Conservation (phyloP, 1,140 invertebrate species). For the Matsumurasca onukii region DNA sequence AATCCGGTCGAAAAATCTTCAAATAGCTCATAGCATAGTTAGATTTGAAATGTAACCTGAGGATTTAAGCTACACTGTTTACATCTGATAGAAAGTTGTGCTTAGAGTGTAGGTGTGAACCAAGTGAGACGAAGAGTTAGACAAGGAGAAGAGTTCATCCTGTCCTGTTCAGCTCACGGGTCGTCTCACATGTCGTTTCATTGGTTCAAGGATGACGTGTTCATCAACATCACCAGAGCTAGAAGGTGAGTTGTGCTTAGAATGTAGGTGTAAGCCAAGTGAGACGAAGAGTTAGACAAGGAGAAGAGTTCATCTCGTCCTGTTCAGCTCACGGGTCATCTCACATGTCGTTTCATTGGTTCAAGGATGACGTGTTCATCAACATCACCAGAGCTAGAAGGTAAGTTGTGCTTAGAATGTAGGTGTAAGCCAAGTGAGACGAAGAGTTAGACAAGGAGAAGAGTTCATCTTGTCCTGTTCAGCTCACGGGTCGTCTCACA, state of each 20-base stretch:
- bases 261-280: slow-evolving; percentile 46
- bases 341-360: slow-evolving; percentile 73
- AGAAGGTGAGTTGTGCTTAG: slow-evolving; percentile 69
- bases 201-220: slow-evolving; percentile 78
- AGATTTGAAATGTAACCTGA: too few species aligned
- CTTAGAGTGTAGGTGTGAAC: slow-evolving; percentile 50
- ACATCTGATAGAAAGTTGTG: too few species aligned
- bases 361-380: slow-evolving; percentile 72
- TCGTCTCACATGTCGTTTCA: slow-evolving; percentile 69
- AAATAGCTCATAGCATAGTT: too few species aligned
- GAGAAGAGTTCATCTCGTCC: slow-evolving; percentile 71
- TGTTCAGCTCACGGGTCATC: slow-evolving; percentile 75
- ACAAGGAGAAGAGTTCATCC: slow-evolving; percentile 70
- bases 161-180: slow-evolving; percentile 74
- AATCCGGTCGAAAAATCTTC: too few species aligned
- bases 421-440: slow-evolving; percentile 43
- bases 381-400: slow-evolving; percentile 70
- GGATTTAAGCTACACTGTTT: too few species aligned
- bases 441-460: slow-evolving; percentile 63
- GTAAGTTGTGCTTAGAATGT: slow-evolving; percentile 61
- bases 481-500: slow-evolving; percentile 70
- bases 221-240: slow-evolving; percentile 68
- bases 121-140: slow-evolving; percentile 51
- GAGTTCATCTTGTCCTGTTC: slow-evolving; percentile 74
- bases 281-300: slow-evolving; percentile 58